Conservation (phyloP, 1,140 invertebrate genomes). For the Sitodiplosis mosellana region DNA sequence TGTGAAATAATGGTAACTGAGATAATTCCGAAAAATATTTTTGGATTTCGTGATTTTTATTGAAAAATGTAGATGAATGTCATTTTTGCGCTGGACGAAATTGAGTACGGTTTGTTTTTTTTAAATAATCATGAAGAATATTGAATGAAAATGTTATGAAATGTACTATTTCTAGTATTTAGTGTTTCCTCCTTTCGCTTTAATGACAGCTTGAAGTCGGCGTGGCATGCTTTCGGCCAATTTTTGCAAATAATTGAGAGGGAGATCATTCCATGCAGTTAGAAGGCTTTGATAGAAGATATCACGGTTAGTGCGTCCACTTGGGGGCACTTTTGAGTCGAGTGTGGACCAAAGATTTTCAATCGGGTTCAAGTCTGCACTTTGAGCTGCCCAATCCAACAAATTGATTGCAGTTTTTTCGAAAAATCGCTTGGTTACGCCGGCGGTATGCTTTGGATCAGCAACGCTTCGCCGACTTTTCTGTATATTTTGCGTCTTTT, state of each 20-base stretch:
- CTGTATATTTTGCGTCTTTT: not conserved
- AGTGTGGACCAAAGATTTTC: slow-evolving; percentile 10
- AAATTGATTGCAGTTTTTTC: slow-evolving; percentile 3
- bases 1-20: too few relatives aligned
- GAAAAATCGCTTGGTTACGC: not conserved
- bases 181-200: not conserved
- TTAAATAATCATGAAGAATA: too few relatives aligned
- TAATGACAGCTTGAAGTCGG: not conserved
- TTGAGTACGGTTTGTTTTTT: too few relatives aligned
- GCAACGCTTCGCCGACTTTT: not conserved
- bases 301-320: not conserved
- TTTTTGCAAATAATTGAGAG: not conserved
- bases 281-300: not conserved
- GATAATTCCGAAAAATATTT: too few relatives aligned
- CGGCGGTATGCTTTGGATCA: slow-evolving; percentile 4
- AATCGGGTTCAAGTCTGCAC: slow-evolving; percentile 16
- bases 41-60: too few relatives aligned
- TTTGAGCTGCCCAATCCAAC: slow-evolving; percentile 12
- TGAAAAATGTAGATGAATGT: too few relatives aligned
- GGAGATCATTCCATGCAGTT: not conserved
- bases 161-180: too few relatives aligned
- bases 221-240: not conserved
- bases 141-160: too few relatives aligned
- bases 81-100: too few relatives aligned
- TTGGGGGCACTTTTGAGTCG: not conserved